phyloP scores from a whole-genome alignment of 92 coral and sea anemone species.

The Meandrina meandrites region DNA sequence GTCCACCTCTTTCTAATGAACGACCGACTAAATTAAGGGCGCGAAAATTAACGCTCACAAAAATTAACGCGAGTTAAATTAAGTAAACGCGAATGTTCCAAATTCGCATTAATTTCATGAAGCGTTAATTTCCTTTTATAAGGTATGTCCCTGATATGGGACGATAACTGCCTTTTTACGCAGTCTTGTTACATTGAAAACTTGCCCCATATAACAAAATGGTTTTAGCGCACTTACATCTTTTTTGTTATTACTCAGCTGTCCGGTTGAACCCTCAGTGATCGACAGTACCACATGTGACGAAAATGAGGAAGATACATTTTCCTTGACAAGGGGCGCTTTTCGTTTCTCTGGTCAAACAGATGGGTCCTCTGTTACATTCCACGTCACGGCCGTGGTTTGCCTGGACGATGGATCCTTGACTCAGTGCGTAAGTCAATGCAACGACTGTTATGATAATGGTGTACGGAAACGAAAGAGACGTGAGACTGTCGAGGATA shows the following conservation, averaged over 20 bases:
- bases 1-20: too few species aligned
- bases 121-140: too few species aligned
- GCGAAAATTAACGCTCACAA: too few species aligned
- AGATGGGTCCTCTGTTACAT: not conserved
- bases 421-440: not conserved
- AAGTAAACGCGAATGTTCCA: too few species aligned
- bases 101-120: too few species aligned
- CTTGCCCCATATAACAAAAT: too few species aligned
- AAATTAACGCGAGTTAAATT: too few species aligned
- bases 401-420: not conserved
- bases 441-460: not conserved
- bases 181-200: too few species aligned
- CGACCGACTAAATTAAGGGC: too few species aligned
- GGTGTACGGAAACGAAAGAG: not conserved
- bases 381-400: not conserved
- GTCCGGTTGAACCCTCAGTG: not conserved
- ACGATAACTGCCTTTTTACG: too few species aligned
- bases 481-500: not conserved
- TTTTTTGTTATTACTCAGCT: not conserved
- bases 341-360: not conserved
- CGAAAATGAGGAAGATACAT: not conserved
- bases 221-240: not conserved
- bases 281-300: too few species aligned
- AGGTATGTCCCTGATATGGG: too few species aligned
- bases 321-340: not conserved